Percentiles rank a stretch among this genome's conserved stretches.
phyloP scores from a whole-genome alignment of 2,888 invertebrate species.

The Lasioglossum figueresi region DNA sequence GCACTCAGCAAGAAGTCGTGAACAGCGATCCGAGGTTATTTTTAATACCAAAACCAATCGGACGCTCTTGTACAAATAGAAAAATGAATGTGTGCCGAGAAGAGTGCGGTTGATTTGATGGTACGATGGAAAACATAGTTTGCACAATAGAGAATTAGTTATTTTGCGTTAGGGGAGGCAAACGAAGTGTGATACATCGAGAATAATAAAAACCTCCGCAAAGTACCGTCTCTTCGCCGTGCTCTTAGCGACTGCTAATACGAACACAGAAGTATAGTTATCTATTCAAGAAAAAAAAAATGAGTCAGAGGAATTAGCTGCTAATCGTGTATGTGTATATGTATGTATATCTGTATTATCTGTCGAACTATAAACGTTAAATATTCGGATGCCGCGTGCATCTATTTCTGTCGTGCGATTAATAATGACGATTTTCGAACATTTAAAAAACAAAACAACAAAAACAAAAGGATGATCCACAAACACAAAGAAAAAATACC shows the following conservation, averaged over 20 bases:
- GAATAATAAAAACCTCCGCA: conserved; percentile 29
- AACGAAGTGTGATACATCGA: conserved; percentile 14
- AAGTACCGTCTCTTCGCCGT: conserved; percentile 64
- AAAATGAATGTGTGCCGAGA: conserved; percentile 59
- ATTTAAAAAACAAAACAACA: conserved; percentile 56
- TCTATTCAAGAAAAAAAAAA: conserved; percentile 63
- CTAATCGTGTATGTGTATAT: conserved; percentile 76
- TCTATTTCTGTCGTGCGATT: conserved; percentile 75
- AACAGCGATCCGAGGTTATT: conserved; percentile 83
- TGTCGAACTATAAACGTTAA: conserved; percentile 74
- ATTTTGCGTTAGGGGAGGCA: conserved; percentile 20
- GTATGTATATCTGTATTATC: conserved; percentile 76
- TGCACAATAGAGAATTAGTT: neutral
- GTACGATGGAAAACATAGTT: conserved; percentile 33
- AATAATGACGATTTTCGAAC: conserved; percentile 69
- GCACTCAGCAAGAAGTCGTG: conserved; percentile 61
- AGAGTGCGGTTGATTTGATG: conserved; percentile 61
- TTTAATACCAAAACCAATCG: conserved; percentile 84
- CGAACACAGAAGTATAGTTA: conserved; percentile 68
- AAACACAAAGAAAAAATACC: conserved; percentile 65
- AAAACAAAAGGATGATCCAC: conserved; percentile 40
- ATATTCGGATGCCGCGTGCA: conserved; percentile 68
- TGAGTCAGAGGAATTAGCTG: conserved; percentile 73
- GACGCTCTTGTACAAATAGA: conserved; percentile 74
- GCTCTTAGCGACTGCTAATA: conserved; percentile 71